A percentile compares a stretch with the other conserved stretches of the same genome.
Evolutionary conservation across 2,888 invertebrate species (phyloP).

Genomic region (Caenorhabditis doughertyi): DNA sequence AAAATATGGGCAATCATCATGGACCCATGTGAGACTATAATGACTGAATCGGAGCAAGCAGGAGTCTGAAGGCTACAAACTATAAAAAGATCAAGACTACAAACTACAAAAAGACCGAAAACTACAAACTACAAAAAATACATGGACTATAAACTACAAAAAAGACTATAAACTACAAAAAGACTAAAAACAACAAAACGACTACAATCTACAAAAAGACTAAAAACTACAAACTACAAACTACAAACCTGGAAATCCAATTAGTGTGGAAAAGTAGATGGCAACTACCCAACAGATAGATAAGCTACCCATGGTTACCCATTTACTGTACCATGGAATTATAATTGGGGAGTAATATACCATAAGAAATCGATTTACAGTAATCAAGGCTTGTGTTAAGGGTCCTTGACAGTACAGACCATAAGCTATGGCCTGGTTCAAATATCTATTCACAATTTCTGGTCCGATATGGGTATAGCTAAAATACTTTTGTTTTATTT

Average conservation of each 20-base stretch:
- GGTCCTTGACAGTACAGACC: conserved; percentile 34
- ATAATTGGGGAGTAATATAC: conserved; percentile 17
- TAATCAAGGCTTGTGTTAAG: conserved; percentile 25
- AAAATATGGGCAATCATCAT: conserved; percentile 21
- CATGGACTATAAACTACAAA: background rate
- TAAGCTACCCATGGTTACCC: conserved; percentile 2
- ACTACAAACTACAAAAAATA: background rate
- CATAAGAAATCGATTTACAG: conserved; percentile 25
- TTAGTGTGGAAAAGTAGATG: conserved; percentile 6
- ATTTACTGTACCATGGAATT: conserved; percentile 30
- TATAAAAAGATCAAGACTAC: background rate
- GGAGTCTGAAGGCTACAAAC: conserved; percentile 21
- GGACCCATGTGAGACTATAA: conserved; percentile 1
- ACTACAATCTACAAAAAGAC: background rate
- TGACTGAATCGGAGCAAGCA: conserved; percentile 7
- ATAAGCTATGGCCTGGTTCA: conserved; percentile 30
- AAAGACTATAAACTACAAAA: too few relatives aligned
- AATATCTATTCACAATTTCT: background rate
- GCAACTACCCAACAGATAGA: conserved; percentile 1
- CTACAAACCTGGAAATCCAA: conserved; percentile 22
- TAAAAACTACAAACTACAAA: background rate
- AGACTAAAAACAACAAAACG: too few relatives aligned
- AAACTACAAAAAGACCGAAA: background rate
- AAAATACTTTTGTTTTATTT: background rate
- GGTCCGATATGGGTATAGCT: conserved; percentile 6